phyloP scores from a whole-genome alignment of 2,888 invertebrate species.

The Tachina fera region DNA sequence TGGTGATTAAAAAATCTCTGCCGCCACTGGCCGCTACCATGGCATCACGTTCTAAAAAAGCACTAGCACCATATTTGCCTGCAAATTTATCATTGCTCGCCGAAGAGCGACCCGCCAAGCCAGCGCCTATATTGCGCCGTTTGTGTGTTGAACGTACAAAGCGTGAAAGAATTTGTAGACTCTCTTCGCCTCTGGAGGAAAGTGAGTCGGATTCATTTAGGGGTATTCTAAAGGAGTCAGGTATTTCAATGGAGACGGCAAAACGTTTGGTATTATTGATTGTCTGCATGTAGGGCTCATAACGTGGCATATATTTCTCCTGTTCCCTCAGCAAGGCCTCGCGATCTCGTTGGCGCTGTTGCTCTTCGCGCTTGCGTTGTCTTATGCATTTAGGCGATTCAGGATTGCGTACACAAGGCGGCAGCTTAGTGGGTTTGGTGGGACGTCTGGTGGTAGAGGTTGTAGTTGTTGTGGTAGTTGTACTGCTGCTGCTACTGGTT shows the following conservation, averaged over 20 bases:
- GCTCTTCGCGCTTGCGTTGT: slow-evolving; percentile 80
- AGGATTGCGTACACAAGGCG: slow-evolving; percentile 79
- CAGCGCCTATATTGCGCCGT: slow-evolving; percentile 77
- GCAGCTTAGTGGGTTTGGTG: slow-evolving; percentile 79
- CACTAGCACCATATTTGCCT: slow-evolving; percentile 74
- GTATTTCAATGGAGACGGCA: slow-evolving; percentile 81
- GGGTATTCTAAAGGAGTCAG: slow-evolving; percentile 79
- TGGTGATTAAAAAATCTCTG: slow-evolving; percentile 78
- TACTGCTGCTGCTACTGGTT: slow-evolving; percentile 65
- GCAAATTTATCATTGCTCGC: slow-evolving; percentile 72
- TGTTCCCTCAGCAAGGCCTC: slow-evolving; percentile 80
- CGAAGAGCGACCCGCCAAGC: slow-evolving; percentile 71
- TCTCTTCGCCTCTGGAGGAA: slow-evolving; percentile 62
- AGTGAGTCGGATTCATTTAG: slow-evolving; percentile 71
- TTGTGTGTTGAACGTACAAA: slow-evolving; percentile 79
- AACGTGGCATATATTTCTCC: slow-evolving; percentile 78
- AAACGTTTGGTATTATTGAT: slow-evolving; percentile 80
- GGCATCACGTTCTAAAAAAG: slow-evolving; percentile 77
- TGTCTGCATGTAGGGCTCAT: slow-evolving; percentile 80
- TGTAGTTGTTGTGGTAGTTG: slow-evolving; percentile 70
- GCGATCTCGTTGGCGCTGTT: slow-evolving; percentile 79
- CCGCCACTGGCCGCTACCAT: slow-evolving; percentile 76
- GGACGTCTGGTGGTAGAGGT: slow-evolving; percentile 73
- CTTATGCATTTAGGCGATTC: slow-evolving; percentile 80
- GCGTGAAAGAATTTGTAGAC: slow-evolving; percentile 77